A percentile compares a stretch with the other conserved stretches of the same genome.
Conservation (phyloP, 2,113 vertebrate species). For the Nanorana parkeri region DNA sequence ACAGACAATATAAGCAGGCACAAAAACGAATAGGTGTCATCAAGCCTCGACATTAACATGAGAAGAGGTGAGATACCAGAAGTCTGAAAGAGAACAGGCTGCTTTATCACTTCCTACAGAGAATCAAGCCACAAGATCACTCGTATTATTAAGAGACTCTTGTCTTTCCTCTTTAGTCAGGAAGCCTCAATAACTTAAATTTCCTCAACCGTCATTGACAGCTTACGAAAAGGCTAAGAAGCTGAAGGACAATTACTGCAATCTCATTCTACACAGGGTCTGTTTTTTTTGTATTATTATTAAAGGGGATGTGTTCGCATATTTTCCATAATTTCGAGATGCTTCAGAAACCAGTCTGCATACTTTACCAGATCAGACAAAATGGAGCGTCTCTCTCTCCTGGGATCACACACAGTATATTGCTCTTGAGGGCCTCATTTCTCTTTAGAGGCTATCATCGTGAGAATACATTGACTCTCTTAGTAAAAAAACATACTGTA, state of each 20-base stretch:
- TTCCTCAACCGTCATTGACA: conserved; percentile 9
- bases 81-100: background rate
- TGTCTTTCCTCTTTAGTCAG: conserved; percentile 13
- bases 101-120: background rate
- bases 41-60: background rate
- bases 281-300: background rate
- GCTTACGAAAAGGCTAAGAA: background rate
- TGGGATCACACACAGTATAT: too few species aligned
- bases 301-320: background rate
- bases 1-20: too few species aligned
- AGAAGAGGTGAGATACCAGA: background rate
- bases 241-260: background rate
- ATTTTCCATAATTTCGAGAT: background rate
- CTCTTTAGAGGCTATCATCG: too few species aligned
- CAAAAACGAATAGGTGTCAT: background rate
- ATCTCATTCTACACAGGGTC: background rate
- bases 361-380: background rate
- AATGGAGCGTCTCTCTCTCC: too few species aligned
- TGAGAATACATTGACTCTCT: too few species aligned
- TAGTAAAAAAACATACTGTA: too few species aligned
- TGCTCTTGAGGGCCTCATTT: too few species aligned
- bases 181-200: background rate
- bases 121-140: background rate
- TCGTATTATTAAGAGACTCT: conserved; percentile 12
- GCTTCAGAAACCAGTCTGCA: background rate